Evolutionary conservation across 2,888 invertebrate species (phyloP).

Genomic region (Netelia inedita): DNA sequence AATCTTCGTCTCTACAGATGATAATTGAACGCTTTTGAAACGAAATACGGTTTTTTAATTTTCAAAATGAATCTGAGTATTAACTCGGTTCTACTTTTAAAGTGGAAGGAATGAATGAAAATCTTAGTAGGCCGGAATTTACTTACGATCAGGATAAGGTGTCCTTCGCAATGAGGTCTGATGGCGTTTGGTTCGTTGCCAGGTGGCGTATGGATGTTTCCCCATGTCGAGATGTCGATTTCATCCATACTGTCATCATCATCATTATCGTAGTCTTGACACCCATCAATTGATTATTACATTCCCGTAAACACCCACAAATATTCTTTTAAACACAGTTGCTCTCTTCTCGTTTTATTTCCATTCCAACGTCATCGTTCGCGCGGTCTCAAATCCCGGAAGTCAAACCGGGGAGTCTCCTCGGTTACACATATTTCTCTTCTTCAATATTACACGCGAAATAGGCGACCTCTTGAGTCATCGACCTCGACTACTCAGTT

Average conservation of each 20-base stretch:
- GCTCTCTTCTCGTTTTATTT: neutral
- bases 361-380: neutral
- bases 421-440: neutral
- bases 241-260: slow-evolving; percentile 9
- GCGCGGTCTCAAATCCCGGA: neutral
- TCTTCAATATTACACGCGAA: neutral
- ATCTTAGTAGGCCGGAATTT: slow-evolving; percentile 1
- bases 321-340: neutral
- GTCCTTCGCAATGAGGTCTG: slow-evolving; percentile 53
- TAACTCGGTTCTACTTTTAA: neutral
- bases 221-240: slow-evolving; percentile 53
- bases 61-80: neutral
- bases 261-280: neutral
- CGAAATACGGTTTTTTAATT: neutral
- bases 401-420: neutral
- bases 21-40: neutral
- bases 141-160: slow-evolving; percentile 63
- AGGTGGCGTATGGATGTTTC: slow-evolving; percentile 70
- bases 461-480: slow-evolving; percentile 30
- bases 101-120: neutral
- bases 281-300: neutral
- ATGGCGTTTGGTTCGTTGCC: slow-evolving; percentile 56
- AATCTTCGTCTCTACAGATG: neutral
- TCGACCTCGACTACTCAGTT: slow-evolving; percentile 49
- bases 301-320: neutral